phyloP scores from a whole-genome alignment of 2,797 vertebrate genomes.

The Trachurus trachurus region DNA sequence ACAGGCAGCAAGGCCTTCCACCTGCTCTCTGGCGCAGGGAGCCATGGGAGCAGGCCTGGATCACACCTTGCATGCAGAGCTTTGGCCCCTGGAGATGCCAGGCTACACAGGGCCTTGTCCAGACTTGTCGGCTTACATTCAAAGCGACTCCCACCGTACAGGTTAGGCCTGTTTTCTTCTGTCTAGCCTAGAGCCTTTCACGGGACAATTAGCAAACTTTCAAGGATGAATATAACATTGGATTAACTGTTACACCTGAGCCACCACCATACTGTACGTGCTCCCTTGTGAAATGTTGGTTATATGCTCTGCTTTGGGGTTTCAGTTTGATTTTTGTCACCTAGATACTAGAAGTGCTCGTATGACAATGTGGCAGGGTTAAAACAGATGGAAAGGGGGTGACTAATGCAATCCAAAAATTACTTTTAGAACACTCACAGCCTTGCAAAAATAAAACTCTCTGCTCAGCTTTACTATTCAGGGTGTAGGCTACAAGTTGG shows the following conservation, averaged over 20 bases:
- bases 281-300: background rate
- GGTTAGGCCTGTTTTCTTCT: slow-evolving; percentile 81
- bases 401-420: background rate
- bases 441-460: background rate
- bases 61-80: slow-evolving; percentile 58
- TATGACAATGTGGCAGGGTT: background rate
- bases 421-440: background rate
- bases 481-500: too few species aligned
- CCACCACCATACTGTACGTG: slow-evolving; percentile 3
- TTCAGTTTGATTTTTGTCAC: background rate
- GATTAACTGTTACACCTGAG: slow-evolving; percentile 75
- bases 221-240: slow-evolving; percentile 58
- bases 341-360: background rate
- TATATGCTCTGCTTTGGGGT: background rate
- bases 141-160: slow-evolving; percentile 76
- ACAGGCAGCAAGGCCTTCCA: slow-evolving; percentile 60
- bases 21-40: slow-evolving; percentile 64
- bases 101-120: slow-evolving; percentile 74
- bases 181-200: slow-evolving; percentile 64
- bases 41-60: slow-evolving; percentile 63
- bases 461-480: background rate
- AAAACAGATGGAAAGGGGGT: background rate
- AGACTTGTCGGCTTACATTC: slow-evolving; percentile 81
- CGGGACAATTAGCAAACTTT: slow-evolving; percentile 77
- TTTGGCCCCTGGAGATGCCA: slow-evolving; percentile 58